phyloP scores from a whole-genome alignment of 2,888 invertebrate genomes.

The Philaethria dido region DNA sequence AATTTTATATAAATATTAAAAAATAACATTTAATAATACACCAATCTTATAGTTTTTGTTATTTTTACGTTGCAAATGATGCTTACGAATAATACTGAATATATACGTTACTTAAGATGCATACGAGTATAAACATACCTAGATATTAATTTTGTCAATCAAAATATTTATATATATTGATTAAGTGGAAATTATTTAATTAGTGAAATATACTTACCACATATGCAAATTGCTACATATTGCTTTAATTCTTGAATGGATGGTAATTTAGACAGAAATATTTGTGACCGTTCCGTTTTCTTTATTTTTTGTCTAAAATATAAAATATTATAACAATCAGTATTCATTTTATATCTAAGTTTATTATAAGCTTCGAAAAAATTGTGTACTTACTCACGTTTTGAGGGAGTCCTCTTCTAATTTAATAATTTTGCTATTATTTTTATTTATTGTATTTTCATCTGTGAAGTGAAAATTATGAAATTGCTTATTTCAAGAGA shows the following conservation, averaged over 20 bases:
- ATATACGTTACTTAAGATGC: too few relatives aligned
- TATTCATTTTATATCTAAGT: not conserved
- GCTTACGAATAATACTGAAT: too few relatives aligned
- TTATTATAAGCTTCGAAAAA: not conserved
- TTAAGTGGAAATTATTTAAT: not conserved
- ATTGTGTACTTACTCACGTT: slow-evolving; percentile 77
- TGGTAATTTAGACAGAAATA: slow-evolving; percentile 1
- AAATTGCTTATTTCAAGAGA: slow-evolving; percentile 6
- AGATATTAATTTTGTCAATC: too few relatives aligned
- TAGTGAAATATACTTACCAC: slow-evolving; percentile 11
- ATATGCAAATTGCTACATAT: slow-evolving; percentile 12
- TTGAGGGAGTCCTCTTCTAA: slow-evolving; percentile 64
- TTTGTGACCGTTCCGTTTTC: not conserved
- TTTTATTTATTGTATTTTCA: slow-evolving; percentile 51
- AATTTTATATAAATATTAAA: too few relatives aligned
- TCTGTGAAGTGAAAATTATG: slow-evolving; percentile 56
- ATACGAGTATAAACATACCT: too few relatives aligned
- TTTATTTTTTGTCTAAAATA: slow-evolving; percentile 1
- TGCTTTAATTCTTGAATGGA: slow-evolving; percentile 6
- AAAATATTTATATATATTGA: too few relatives aligned
- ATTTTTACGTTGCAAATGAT: too few relatives aligned
- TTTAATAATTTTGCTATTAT: slow-evolving; percentile 52
- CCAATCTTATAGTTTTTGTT: too few relatives aligned
- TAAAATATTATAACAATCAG: not conserved
- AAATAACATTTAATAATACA: too few relatives aligned